Evolutionary conservation across 2,888 invertebrate species (phyloP).

Genomic region (Lutraria lutraria): DNA sequence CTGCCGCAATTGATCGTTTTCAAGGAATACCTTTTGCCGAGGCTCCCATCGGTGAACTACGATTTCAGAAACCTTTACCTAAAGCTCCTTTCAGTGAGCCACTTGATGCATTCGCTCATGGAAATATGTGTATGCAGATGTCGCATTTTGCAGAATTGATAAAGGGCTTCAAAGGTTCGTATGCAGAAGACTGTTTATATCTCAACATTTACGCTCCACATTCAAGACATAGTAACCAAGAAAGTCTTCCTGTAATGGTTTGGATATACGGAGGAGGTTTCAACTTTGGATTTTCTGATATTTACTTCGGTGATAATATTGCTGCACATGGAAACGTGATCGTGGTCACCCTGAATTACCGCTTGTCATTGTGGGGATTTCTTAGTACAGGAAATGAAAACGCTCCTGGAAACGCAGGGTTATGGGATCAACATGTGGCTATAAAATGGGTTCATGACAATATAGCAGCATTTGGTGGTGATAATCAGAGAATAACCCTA

Average conservation of each 20-base stretch:
- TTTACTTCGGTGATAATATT: constrained; percentile 54
- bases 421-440: constrained; percentile 78
- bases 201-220: constrained; percentile 63
- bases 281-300: constrained; percentile 45
- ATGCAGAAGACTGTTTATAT: constrained; percentile 64
- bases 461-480: constrained; percentile 72
- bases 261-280: constrained; percentile 68
- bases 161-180: not conserved
- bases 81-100: constrained; percentile 30
- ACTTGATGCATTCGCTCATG: constrained; percentile 55
- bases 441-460: constrained; percentile 78
- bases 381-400: constrained; percentile 65
- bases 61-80: constrained; percentile 60
- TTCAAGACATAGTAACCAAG: not conserved
- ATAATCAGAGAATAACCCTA: constrained; percentile 71
- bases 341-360: constrained; percentile 75
- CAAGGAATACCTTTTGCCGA: constrained; percentile 63
- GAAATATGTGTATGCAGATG: constrained; percentile 57
- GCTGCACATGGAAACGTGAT: constrained; percentile 64
- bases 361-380: constrained; percentile 75
- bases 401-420: constrained; percentile 76
- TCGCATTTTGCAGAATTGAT: constrained; percentile 13
- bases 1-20: constrained; percentile 22
- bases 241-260: constrained; percentile 58
- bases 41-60: constrained; percentile 48